Base-by-base conservation (phyloP, 2,797 vertebrate species). In the Siniperca obscura region DNA sequence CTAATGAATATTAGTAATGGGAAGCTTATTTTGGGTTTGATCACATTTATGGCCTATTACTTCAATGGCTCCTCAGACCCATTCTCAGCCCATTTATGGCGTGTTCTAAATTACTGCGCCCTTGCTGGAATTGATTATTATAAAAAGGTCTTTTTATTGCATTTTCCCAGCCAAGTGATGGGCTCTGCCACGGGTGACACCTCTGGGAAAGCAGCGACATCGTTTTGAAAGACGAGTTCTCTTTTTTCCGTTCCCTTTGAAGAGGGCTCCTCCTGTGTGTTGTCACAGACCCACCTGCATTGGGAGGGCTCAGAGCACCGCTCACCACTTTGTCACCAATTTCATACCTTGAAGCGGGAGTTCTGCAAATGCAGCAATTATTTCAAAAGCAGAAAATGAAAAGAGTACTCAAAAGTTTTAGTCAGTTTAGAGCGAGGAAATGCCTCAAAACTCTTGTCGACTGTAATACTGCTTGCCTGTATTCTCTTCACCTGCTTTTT, bases 361-460 rank as follows among this genome's bases (percentile, higher is more conserved):
- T 92, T 93, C 83, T 92, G 93, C 89, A 90, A 91, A 90, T 88
- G 87, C 90, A 91, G 92, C 92, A 94, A 90, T 94, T 90, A 93
- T 92, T 94, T 91, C 83, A 90, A 92, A 93, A 90, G 85, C 69
- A 44, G 36, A 80, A 81, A 87, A 91, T 89, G 76, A 93, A 89
- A 90, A 82, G 68, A 68, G 74, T 30, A 78, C 77, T 92, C 81
- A 89, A 84, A 93, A 83, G 82, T 93, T 86, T 83, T 13, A 40
- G 48, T 76, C 82, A 64, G 83, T 89, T 90, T 77, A 80, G 70
- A 82, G 68, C 34, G n/a, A 79, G 70, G 74, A 81, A 81, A 84
- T 30, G 82, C 85, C 83, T 90, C 68, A 73, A 76, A 89, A 87
- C 53, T 80, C 59, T 55, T 79, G 71, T 79, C 25, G 34, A 52